Base-by-base conservation (phyloP, 1,140 invertebrate species). In the Ostrea denselamellosa region DNA sequence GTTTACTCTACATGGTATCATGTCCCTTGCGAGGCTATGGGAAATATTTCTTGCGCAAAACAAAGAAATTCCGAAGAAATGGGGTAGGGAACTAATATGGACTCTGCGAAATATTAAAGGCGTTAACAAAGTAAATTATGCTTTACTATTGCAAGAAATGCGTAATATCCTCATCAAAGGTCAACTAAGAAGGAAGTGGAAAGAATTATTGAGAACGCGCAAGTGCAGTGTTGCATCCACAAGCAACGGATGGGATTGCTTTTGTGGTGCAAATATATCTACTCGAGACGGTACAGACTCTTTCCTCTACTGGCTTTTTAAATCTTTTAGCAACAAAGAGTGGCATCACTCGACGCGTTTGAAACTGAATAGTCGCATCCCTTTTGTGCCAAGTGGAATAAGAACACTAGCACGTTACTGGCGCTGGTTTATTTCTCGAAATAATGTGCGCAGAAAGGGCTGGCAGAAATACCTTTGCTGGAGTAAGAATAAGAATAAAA, bases 81-180 rank as follows among this genome's bases (percentile, higher is more conserved):
- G 83, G 58, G 25, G 84, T 34, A 85, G 53, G 14, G 17, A 71
- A 2, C 77, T 85, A 53, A 65, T 68, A 8, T 87, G 58, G 58
- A 85, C 58, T 14, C 52, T 68, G 8, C 53, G 53, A n/a, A 19
- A 53, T 44, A 10, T 71, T 17, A 65, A 62, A 12, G 82, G 82
- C 4, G 77, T 58, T 8, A 71, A 25, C 53, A 84, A 84, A 14
- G 54, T 87, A 28, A 68, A 87, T 34, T 53, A 71, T 52, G 84
- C 71, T 44, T 25, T 14, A 14, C 86, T 87, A 0, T 44, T 85
- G 10, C 58, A 87, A n/a, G 86, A 87, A 65, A 87, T 87, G 22
- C 83, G 84, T 34, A 34, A 44, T 12, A 54, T 85, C 19, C 19
- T 87, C 14, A 87, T 56, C 19, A 44, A 85, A 25, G 52, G 68